A percentile compares a stretch with the other conserved stretches of the same genome.
Evolutionary conservation across 2,888 invertebrate species (phyloP).

Genomic region (Synergus umbraculus): DNA sequence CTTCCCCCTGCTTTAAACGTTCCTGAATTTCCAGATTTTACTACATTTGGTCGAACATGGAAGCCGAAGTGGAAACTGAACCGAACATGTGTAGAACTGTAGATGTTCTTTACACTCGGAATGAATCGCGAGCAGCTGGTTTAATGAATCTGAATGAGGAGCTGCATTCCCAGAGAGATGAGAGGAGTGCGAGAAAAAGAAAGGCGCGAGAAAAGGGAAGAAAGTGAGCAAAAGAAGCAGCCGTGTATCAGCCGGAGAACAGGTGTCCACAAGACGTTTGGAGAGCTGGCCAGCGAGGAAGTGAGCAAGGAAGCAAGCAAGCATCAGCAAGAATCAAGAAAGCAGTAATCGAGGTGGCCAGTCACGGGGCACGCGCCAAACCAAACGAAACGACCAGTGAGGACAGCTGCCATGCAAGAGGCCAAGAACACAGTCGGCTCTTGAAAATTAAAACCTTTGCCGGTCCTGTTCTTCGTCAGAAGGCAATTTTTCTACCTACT

Average conservation of each 20-base stretch:
- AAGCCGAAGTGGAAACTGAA: not conserved
- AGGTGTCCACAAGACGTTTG: constrained; percentile 66
- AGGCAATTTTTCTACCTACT: constrained; percentile 52
- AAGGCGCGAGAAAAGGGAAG: constrained; percentile 27
- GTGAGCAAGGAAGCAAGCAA: constrained; percentile 49
- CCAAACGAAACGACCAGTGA: constrained; percentile 65
- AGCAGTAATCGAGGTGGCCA: constrained; percentile 55
- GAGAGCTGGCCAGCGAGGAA: constrained; percentile 50
- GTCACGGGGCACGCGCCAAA: constrained; percentile 76
- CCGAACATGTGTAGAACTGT: not conserved
- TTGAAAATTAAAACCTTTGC: constrained; percentile 67
- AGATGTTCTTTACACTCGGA: not conserved
- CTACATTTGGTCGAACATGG: not conserved
- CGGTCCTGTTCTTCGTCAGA: constrained; percentile 61
- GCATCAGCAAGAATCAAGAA: constrained; percentile 53
- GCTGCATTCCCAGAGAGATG: constrained; percentile 38
- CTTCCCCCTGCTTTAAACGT: not conserved
- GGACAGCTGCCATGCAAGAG: constrained; percentile 65
- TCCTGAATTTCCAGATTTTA: constrained; percentile 25
- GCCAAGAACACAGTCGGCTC: constrained; percentile 55
- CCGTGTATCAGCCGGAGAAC: constrained; percentile 75
- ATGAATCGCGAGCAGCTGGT: constrained; percentile 39
- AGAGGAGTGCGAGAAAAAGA: constrained; percentile 38
- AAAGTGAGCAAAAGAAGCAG: constrained; percentile 59
- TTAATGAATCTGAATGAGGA: constrained; percentile 36